Base-by-base conservation (phyloP, 2,113 vertebrate genomes). In the Picathartes gymnocephalus region DNA sequence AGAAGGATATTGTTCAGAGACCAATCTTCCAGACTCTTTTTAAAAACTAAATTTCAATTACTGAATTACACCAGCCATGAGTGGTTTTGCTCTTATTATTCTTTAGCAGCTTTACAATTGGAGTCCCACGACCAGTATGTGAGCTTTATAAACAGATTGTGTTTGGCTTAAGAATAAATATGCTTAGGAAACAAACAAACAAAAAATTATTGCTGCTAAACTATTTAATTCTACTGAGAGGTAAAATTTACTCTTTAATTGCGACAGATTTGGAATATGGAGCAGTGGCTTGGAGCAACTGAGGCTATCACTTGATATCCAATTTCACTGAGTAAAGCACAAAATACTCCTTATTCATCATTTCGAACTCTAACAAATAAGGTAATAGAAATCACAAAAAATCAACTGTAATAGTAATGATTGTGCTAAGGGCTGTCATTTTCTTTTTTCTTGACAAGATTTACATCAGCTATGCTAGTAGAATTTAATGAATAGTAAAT, bases 311-410 rank as follows among this genome's bases (percentile, higher is more conserved):
- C 79, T 45, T 85, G 17, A 57, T 71, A 89, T 8, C 56, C 27
- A 66, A 87, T 91, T 93, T 94, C 81, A 85, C 48, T 76, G 57
- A 11, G 2, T 71, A 81, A 87, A 72, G 77, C 48, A 89, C 40
- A 93, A 86, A 88, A 86, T 70, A 86, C 5, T 86, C 33, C 47
- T 83, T 72, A 70, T 61, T 45, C 79, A 64, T 77, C 30, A 61
- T 54, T 33, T 86, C 58, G 54, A 94, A 77, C 30, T 65, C 86
- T 92, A 86, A 73, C 33, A 90, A 88, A 42, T 73, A 80, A 83
- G 51, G 47, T 92, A 86, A 86, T 92, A 80, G 58, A 90, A 91
- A 94, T 70, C 80, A 92, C 44, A 77, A 88, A 90, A 90, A 81
- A 84, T 92, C 72, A 95, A 78, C 39, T 81, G 42, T 78, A 86